These are phyloP conservation scores for Carassius gibelio DNA, from an alignment of 2,113 vertebrate genomes.

Conservation along the genomic window DNA sequence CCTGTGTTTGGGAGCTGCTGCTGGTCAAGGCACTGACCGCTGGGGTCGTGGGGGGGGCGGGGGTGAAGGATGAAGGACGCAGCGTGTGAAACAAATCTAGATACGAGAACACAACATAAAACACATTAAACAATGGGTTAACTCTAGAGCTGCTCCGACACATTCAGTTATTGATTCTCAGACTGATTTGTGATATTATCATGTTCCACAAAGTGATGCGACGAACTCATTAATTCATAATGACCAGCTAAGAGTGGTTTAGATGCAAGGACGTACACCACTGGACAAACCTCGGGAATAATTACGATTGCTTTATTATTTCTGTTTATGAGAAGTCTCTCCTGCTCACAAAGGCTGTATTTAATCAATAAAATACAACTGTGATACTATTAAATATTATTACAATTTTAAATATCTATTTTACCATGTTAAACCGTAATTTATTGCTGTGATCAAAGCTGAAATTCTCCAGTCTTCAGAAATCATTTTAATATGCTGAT, in stretches of 20 bases:
- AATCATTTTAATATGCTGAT: too few species aligned
- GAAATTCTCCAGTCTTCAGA: too few species aligned
- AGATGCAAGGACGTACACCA: too few species aligned
- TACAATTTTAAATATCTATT: too few species aligned
- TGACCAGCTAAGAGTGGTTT: neutral
- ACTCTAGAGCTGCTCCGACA: neutral
- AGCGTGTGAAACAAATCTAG: slow-evolving; percentile 91
- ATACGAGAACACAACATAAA: slow-evolving; percentile 13
- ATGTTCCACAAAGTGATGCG: neutral
- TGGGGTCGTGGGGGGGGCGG: slow-evolving; percentile 74
- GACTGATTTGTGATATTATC: neutral
- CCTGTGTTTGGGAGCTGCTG: slow-evolving; percentile 83
- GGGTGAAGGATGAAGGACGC: slow-evolving; percentile 76
- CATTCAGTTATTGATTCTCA: neutral
- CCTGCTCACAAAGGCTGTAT: too few species aligned
- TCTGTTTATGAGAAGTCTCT: too few species aligned
- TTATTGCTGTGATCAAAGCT: too few species aligned
- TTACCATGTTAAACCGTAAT: too few species aligned
- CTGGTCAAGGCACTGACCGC: slow-evolving; percentile 72
- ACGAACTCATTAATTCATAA: neutral
- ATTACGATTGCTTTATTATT: too few species aligned
- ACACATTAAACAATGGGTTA: neutral
- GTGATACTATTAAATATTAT: too few species aligned
- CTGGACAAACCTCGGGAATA: too few species aligned
- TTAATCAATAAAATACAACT: too few species aligned